These are phyloP conservation scores for Dipodomys spectabilis DNA, from an alignment of 2,113 vertebrate genomes.

Conservation along the genomic window DNA sequence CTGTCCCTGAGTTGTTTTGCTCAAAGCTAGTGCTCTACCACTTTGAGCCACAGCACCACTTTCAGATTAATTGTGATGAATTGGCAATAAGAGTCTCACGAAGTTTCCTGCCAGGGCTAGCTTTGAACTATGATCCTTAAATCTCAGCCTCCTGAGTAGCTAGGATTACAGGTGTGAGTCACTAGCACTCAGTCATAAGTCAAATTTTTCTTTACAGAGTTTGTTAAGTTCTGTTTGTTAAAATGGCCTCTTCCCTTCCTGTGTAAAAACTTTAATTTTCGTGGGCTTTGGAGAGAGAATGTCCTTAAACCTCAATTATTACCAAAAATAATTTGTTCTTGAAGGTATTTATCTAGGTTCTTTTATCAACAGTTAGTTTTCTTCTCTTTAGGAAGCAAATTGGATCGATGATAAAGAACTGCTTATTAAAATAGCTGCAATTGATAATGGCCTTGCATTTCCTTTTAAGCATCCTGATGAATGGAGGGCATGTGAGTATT, in stretches of 20 bases:
- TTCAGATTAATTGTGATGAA: no score
- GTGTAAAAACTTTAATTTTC: conserved; percentile 49
- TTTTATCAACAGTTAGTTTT: conserved; percentile 58
- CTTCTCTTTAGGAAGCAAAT: conserved; percentile 87
- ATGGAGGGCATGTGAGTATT: conserved; percentile 94
- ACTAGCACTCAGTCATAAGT: no score
- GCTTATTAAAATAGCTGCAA: conserved; percentile 95
- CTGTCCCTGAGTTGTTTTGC: no score
- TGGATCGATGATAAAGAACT: conserved; percentile 86
- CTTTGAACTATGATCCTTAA: no score
- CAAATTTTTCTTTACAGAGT: no score
- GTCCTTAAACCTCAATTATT: conserved; percentile 43
- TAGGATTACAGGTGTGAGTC: no score
- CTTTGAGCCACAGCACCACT: no score
- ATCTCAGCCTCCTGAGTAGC: no score
- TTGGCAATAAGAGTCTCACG: no score
- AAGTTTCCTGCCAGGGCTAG: no score
- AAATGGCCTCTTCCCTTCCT: not conserved
- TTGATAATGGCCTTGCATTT: conserved; percentile 98
- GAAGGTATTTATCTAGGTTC: conserved; percentile 26
- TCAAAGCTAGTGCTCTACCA: no score
- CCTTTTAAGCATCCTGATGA: conserved; percentile 99
- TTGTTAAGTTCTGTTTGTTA: conserved; percentile 55
- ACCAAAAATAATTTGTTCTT: conserved; percentile 40
- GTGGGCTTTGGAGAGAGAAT: conserved; percentile 45